Evolutionary conservation across 1,140 invertebrate genomes (phyloP).

Genomic region (Bombus impatiens): DNA sequence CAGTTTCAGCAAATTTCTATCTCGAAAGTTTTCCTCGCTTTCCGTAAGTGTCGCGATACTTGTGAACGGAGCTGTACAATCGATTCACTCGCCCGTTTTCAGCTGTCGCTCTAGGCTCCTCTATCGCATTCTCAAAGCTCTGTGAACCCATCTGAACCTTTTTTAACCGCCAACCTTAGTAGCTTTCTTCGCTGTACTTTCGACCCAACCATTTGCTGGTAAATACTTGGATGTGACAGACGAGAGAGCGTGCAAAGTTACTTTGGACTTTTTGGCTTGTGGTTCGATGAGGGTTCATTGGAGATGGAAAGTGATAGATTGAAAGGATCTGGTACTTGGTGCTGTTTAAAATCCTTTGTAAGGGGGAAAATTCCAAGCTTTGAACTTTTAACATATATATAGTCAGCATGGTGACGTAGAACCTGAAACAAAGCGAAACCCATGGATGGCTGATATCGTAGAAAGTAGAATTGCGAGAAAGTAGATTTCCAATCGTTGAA

Average conservation of each 20-base stretch:
- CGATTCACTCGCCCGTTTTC: conserved; percentile 10
- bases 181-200: neutral
- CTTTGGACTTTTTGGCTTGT: neutral
- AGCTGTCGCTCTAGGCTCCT: conserved; percentile 33
- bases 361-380: neutral
- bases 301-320: neutral
- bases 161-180: neutral
- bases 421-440: neutral
- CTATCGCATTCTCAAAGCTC: conserved; percentile 21
- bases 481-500: too few species aligned
- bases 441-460: neutral
- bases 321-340: neutral
- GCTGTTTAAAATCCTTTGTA: neutral
- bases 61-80: neutral
- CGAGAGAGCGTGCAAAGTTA: neutral
- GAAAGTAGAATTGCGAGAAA: neutral
- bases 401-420: neutral
- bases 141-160: conserved; percentile 8
- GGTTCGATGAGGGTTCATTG: neutral
- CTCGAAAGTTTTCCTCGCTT: neutral
- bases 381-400: neutral
- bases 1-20: neutral
- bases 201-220: conserved; percentile 23
- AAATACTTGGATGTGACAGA: conserved; percentile 22
- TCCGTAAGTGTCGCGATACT: neutral